A percentile compares a stretch with the other conserved stretches of the same genome.
Evolutionary conservation across 2,888 invertebrate species (phyloP).

Genomic region (Plebejus anna): DNA sequence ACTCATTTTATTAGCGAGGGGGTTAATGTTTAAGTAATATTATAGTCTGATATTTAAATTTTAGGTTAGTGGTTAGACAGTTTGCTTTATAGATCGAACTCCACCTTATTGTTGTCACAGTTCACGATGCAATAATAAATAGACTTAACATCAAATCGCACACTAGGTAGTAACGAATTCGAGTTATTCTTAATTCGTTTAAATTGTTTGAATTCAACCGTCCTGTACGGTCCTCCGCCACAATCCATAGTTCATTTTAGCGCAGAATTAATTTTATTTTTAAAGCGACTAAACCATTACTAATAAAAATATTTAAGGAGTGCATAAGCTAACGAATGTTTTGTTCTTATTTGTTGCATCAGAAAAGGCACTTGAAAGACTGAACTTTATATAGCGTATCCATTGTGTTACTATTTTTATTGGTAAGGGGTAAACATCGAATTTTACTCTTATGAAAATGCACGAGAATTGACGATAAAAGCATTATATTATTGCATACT

Average conservation of each 20-base stretch:
- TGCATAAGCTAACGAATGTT: too few species aligned
- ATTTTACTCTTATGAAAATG: not conserved
- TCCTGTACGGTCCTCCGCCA: not conserved
- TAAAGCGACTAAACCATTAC: not conserved
- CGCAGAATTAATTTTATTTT: not conserved
- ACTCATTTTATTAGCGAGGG: not conserved
- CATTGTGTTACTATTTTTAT: too few species aligned
- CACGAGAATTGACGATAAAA: not conserved
- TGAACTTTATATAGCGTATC: too few species aligned
- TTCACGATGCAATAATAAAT: conserved; percentile 22
- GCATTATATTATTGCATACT: not conserved
- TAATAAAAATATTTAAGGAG: not conserved
- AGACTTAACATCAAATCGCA: conserved; percentile 15
- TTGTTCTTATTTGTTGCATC: too few species aligned
- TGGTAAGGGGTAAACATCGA: too few species aligned
- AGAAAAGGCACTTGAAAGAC: too few species aligned
- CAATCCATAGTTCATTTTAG: not conserved
- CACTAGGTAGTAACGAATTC: conserved; percentile 11
- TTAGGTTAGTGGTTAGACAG: conserved; percentile 11
- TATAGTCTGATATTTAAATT: conserved; percentile 16
- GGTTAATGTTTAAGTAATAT: conserved; percentile 21
- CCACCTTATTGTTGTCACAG: conserved; percentile 11
- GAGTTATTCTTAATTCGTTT: not conserved
- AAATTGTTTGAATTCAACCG: not conserved
- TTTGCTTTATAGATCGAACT: conserved; percentile 21